Evolutionary conservation across 2,888 invertebrate genomes (phyloP), one percentile per base, ranked within the genome.

Genomic region (Dryobotodes eremita): DNA sequence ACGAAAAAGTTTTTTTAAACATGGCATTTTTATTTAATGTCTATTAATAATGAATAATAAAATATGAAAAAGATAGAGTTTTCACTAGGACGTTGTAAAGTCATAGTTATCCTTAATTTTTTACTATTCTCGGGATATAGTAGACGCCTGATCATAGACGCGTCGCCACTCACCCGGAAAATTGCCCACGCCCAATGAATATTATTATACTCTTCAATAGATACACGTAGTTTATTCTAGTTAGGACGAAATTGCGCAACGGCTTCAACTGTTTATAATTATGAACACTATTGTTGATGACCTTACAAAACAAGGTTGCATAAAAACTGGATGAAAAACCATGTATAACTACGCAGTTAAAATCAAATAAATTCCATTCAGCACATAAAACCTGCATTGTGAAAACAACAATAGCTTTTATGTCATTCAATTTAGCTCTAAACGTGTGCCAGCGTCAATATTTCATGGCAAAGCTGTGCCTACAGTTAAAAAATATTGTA

Each of bases 181-280:
- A 97, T 97, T 97, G 96, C 93, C 95, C 94, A 92, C 91, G 95
- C 95, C 94, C 97, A 97, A 96, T 97, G 97, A 97, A 97, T 97
- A 97, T 97, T 96, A 97, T 97, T 96, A 97, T 95, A 95, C 96
- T 95, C 95, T 95, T 95, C 94, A 94, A 95, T 95, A 95, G 95
- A 95, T 96, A 93, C 94, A 92, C 92, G 94, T 95, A 95, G 94
- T 94, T 95, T 94, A 93, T 93, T 94, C 92, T 93, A 92, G 92
- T 94, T 93, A 94, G 90, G 92, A 91, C 93, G 95, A 93, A 90
- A 91, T 91, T 91, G 89, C 83, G 90, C 86, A 81, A 88, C 86
- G 86, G 81, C 85, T 79, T 79, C 68, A 81, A 76, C 68, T 73
- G 46, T 80, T 82, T 57, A 73, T 55, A 85, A 81, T 62, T 36